Evolutionary conservation across 2,797 vertebrate genomes (phyloP).

Genomic region (Mormyrus proboscirostris): DNA sequence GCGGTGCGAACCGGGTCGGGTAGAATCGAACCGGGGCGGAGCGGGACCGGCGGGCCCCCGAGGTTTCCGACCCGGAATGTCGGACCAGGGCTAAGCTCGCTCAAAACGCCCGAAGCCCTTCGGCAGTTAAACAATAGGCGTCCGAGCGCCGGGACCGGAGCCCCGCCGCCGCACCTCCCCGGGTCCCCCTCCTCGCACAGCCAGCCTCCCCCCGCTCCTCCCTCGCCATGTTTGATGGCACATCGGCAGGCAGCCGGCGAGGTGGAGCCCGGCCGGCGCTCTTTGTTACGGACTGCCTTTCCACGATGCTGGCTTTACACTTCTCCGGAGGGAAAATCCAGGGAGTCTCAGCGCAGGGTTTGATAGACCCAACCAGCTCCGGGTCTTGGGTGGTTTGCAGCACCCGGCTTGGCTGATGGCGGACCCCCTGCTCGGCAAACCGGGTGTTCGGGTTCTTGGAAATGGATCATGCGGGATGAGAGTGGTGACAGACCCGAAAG

Average conservation of each 20-base stretch:
- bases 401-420: not conserved
- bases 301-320: not conserved
- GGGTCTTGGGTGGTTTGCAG: not conserved
- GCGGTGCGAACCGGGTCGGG: not conserved
- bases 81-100: not conserved
- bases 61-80: not conserved
- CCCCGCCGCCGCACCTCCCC: not conserved
- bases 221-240: conserved; percentile 35
- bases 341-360: not conserved
- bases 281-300: not conserved
- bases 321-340: not conserved
- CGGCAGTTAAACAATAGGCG: not conserved
- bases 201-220: not conserved
- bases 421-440: not conserved
- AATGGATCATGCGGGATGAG: not conserved
- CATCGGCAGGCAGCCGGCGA: conserved; percentile 1
- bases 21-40: not conserved
- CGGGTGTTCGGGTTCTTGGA: not conserved
- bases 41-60: not conserved
- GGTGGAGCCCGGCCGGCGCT: conserved; percentile 21
- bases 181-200: conserved; percentile 14
- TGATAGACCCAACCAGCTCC: not conserved
- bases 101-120: not conserved
- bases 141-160: not conserved
- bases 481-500: not conserved